A percentile compares a stretch with the other conserved stretches of the same genome.
Conservation (phyloP, 1,140 invertebrate species). For the Papilio polyxenes region DNA sequence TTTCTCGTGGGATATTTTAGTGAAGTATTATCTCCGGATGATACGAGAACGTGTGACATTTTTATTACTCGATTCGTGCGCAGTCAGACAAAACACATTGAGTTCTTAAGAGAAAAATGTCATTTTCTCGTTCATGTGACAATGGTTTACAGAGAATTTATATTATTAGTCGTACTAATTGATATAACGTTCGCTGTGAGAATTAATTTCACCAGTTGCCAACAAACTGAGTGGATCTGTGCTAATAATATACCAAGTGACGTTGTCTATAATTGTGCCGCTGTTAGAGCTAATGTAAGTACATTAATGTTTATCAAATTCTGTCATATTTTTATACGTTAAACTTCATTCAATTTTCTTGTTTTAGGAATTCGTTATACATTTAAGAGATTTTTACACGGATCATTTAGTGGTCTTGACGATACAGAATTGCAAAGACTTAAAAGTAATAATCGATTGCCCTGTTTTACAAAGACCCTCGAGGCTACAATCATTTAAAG, state of each 20-base stretch:
- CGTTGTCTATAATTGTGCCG: conserved; percentile 62
- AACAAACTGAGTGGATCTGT: conserved; percentile 69
- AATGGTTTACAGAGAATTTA: conserved; percentile 48
- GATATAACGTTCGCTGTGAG: conserved; percentile 48
- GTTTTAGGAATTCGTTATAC: conserved; percentile 77
- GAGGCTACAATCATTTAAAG: conserved; percentile 66
- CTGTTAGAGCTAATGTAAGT: conserved; percentile 62
- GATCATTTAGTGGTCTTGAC: conserved; percentile 64
- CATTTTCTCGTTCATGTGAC: conserved; percentile 36
- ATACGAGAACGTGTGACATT: conserved; percentile 54
- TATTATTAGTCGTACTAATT: conserved; percentile 46
- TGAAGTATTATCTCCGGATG: conserved; percentile 64
- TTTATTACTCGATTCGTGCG: conserved; percentile 53
- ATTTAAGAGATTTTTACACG: conserved; percentile 77
- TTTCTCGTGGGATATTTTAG: conserved; percentile 52
- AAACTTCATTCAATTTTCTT: conserved; percentile 46
- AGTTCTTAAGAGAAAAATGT: conserved; percentile 42
- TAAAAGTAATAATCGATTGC: conserved; percentile 75
- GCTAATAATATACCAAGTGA: conserved; percentile 60
- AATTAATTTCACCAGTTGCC: conserved; percentile 72
- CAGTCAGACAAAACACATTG: conserved; percentile 43
- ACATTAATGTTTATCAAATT: conserved; percentile 38
- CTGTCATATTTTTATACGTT: conserved; percentile 30
- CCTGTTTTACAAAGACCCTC: conserved; percentile 63
- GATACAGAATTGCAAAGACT: conserved; percentile 74